Evolutionary conservation across 2,888 invertebrate species (phyloP), one percentile per base, ranked within the genome.

Genomic region (Pseudococcus viburni): DNA sequence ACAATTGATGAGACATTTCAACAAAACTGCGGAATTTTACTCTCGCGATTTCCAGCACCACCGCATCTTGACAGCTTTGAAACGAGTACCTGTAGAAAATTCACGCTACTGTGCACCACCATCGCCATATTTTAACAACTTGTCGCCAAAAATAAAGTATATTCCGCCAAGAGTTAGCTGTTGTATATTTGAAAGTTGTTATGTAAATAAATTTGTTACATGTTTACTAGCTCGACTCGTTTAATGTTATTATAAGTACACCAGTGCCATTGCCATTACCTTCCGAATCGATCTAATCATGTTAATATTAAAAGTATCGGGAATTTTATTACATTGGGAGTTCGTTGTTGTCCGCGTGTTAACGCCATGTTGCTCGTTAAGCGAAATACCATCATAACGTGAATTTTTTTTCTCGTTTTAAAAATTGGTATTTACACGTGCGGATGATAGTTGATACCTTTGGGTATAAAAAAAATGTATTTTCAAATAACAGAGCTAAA

Each of bases 121-220:
- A 17, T 33, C 42, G 42, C 8, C 42, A 64, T 64, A 73, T 73
- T 33, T 33, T 73, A 26, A 33, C 73, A 73, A 33, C 73, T 73
- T 33, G 73, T 73, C 73, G 73, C 73, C 73, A 73, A 73, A 73
- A 73, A 73, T 73, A 73, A 73, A 33, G 33, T 73, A 73, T 73
- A 73, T 73, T 73, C 64, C 64, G 64, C 64, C 11, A 64, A 64
- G 64, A 64, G 22, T 73, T 73, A 17, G 15, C 4, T 55, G 26
- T 26, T 26, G 68, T 19, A 22, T 73, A 33, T 73, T 73, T 73
- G 73, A 73, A 73, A 73, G 33, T 73, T 73, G 73, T 73, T 73
- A 73, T 73, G 73, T 73, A 73, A 73, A 73, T 73, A 73, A 73
- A 73, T 73, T 73, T 33, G 73, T 39, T 39, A 73, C 12, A 73